Base-by-base conservation (phyloP, 2,797 vertebrate genomes). In the Clamator glandarius region DNA sequence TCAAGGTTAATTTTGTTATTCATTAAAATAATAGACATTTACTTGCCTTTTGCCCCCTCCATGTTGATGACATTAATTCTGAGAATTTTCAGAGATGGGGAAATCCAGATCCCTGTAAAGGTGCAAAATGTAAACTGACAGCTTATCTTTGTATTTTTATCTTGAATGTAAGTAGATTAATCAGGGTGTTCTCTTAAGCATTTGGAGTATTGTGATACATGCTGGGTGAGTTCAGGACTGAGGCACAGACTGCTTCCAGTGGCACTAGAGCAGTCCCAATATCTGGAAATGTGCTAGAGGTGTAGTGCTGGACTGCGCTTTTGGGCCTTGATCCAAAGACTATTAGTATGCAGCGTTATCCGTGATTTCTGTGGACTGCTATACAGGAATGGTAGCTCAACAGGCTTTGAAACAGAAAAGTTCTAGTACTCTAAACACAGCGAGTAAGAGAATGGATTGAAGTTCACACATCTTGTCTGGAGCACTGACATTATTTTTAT, bases 1-100 rank as follows among this genome's bases (percentile, higher is more conserved):
- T 84, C 55, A 76, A 82, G 66, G 13, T 73, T 82, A 89, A 57
- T 89, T 89, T 92, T 72, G 17, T 80, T 33, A 67, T 89, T 61
- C 48, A 54, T 63, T 74, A 51, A 42, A 90, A 46, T 85, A 50
- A 14, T 4, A 55, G 50, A 18, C 28, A 28, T 31, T 72, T 76
- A 3, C 29, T 79, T 76, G 24, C 41, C 35, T 39, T 62, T 48
- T 11, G 8, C 39, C 4, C 2, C 2, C 21, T 13, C 15, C 12
- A 6, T 36, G 12, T 64, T 55, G 48, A 78, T 58, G 52, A 52
- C 26, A 18, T 36, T 36, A 46, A 12, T 68, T 57, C 29, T 59
- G 33, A 78, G 36, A 84, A 55, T 75, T 89, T 73, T 89, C 3
- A 6, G 51, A 41, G 54, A 20, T 62, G 35, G 35, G 15, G 82